Evolutionary conservation across 2,888 invertebrate genomes (phyloP).

Genomic region (Saturnia japonica): DNA sequence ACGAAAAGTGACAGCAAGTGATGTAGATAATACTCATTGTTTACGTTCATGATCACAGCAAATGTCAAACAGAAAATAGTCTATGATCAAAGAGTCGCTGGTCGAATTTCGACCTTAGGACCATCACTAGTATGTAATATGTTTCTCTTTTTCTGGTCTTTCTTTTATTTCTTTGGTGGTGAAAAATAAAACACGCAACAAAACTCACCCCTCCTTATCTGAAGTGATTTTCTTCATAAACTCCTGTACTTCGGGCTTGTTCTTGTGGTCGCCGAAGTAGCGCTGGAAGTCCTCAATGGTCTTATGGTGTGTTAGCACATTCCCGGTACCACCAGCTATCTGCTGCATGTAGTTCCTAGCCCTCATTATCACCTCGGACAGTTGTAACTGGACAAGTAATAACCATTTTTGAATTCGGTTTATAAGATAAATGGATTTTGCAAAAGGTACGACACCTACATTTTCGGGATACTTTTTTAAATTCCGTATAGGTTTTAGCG

Average conservation of each 20-base stretch:
- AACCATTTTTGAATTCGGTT: background rate
- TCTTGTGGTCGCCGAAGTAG: slow-evolving; percentile 89
- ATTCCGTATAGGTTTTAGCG: too few species aligned
- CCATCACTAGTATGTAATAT: too few species aligned
- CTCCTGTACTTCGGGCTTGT: slow-evolving; percentile 90
- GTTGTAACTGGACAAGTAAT: slow-evolving; percentile 88
- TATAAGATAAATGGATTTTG: background rate
- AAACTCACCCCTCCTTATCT: slow-evolving; percentile 93
- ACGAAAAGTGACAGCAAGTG: too few species aligned
- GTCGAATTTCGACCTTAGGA: too few species aligned
- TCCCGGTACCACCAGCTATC: slow-evolving; percentile 93
- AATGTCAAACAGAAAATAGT: too few species aligned
- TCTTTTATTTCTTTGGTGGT: background rate
- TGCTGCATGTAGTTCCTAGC: slow-evolving; percentile 97
- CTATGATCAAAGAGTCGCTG: too few species aligned
- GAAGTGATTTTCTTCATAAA: slow-evolving; percentile 96
- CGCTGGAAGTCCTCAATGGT: slow-evolving; percentile 93
- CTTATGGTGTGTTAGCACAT: slow-evolving; percentile 93
- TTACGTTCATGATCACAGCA: too few species aligned
- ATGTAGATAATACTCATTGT: too few species aligned
- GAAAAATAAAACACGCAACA: background rate
- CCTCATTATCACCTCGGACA: slow-evolving; percentile 98
- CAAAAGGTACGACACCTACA: too few species aligned
- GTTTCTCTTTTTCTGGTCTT: too few species aligned
- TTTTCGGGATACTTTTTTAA: too few species aligned